Evolutionary conservation across 1,140 invertebrate species (phyloP).

Genomic region (Propsilocerus akamusi): DNA sequence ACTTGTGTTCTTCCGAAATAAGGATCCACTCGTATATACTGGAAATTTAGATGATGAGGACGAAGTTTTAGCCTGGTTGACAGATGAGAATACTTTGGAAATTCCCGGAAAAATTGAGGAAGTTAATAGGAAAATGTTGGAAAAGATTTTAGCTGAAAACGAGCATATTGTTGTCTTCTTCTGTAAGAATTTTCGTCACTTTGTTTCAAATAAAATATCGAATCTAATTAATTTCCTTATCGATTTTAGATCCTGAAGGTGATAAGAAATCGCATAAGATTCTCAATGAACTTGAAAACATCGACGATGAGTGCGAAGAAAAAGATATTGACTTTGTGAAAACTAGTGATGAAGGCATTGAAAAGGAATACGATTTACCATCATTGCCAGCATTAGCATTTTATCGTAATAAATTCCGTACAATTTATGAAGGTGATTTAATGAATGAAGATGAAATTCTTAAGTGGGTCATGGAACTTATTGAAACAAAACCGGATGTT

Average conservation of each 20-base stretch:
- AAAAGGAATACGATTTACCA: conserved; percentile 76
- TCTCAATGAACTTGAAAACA: conserved; percentile 77
- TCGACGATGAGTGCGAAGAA: conserved; percentile 85
- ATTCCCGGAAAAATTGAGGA: conserved; percentile 85
- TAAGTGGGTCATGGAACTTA: conserved; percentile 74
- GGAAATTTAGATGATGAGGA: conserved; percentile 82
- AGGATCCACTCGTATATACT: conserved; percentile 49
- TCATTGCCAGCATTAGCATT: conserved; percentile 69
- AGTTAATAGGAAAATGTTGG: conserved; percentile 79
- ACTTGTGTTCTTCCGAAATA: conserved; percentile 80
- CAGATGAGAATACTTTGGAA: conserved; percentile 78
- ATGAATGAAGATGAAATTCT: conserved; percentile 83
- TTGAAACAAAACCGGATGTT: conserved; percentile 66
- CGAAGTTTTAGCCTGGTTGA: conserved; percentile 76
- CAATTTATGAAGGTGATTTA: conserved; percentile 70
- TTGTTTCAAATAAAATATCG: background rate
- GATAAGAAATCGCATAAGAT: conserved; percentile 83
- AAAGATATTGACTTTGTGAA: conserved; percentile 86
- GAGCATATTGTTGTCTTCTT: conserved; percentile 83
- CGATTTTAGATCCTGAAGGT: conserved; percentile 57
- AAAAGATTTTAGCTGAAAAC: conserved; percentile 74
- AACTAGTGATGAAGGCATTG: conserved; percentile 74
- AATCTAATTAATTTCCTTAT: conserved; percentile 4
- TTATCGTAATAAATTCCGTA: conserved; percentile 77
- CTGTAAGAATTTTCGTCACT: conserved; percentile 42